Base-by-base conservation (phyloP, 2,888 invertebrate species). In the Eupithecia centaureata region DNA sequence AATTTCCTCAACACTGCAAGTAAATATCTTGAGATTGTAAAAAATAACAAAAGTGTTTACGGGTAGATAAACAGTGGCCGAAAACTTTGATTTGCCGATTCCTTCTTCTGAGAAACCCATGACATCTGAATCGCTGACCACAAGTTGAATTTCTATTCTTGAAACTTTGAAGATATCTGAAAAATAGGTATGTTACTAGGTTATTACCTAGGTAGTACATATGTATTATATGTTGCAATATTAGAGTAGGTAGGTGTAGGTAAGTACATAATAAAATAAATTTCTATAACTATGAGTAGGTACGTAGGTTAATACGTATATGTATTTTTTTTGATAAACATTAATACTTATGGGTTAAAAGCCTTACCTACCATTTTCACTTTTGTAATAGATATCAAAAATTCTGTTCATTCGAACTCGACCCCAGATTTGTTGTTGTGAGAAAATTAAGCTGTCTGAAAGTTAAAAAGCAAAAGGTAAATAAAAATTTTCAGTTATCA, bases 311-410 rank as follows among this genome's bases (percentile, higher is more conserved):
- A n/a, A 5, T 56, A 56, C 27, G 30, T 56, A 30, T 33, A 7
- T 8, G 10, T 33, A 33, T 33, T 33, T 33, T 38, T 38, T 38
- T 38, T n/a, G n/a, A n/a, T n/a, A n/a, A n/a, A n/a, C n/a, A n/a
- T n/a, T n/a, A n/a, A n/a, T n/a, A n/a, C n/a, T n/a, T n/a, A n/a
- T 51, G 10, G 18, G 13, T 18, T 18, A 33, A n/a, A n/a, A 57
- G 3, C 18, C 87, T 85, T 78, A 91, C 91, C 74, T 78, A 91
- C 91, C 74, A 32, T 80, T 72, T 25, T 68, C 54, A 70, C 86
- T 83, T 73, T 78, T 83, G 71, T 86, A 92, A 73, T 85, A 86
- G 68, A 92, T 86, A 72, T 92, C 91, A 35, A 91, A 79, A 57
- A 92, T 79, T 67, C 90, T 80, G 67, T 91, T 88, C 30, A 86